Evolutionary conservation across 2,888 invertebrate species (phyloP), one percentile per base, ranked within the genome.

Genomic region (Perizoma affinitatum): DNA sequence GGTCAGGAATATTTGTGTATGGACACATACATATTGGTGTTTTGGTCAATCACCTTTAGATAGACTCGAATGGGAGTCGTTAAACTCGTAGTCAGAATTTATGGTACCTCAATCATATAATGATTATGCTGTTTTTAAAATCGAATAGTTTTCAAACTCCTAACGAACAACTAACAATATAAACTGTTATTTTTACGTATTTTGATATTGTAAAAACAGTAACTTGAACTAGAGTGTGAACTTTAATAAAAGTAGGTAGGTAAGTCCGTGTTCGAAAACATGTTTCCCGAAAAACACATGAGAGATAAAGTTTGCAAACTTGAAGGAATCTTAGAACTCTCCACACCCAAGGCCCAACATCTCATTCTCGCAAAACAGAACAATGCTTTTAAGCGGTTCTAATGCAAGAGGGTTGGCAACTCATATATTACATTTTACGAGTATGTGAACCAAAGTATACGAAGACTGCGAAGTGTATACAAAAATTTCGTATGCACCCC

Each of bases 341-440:
- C 71, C 67, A 73, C 76, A 68, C 74, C 75, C 61, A 54, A 57
- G 54, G 54, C 61, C 53, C 74, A 71, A 82, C 80, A 82, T 82
- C 79, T 80, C 75, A 78, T 81, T 82, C 68, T 70, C 69, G 73
- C 70, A 77, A 77, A 83, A 90, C 91, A 90, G 89, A 90, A 89
- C 87, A 89, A 90, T 85, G 91, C 90, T 91, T 89, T 90, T 87
- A 90, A 88, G 82, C 82, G 82, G 81, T 86, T 86, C 79, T 84
- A 82, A 82, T 82, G 82, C 79, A 76, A 70, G 80, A 75, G 83
- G 86, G 82, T 77, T 82, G 78, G 72, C 72, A 71, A 70, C 77
- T 79, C 81, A 80, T 84, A 83, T 81, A 84, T 83, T 78, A 78
- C 73, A 75, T 73, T 75, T 72, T 41, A 70, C 38, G 22, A 38